A percentile compares a stretch with the other conserved stretches of the same genome.
Evolutionary conservation across 2,113 vertebrate genomes (phyloP).

Genomic region (Xiphorhynchus elegans): DNA sequence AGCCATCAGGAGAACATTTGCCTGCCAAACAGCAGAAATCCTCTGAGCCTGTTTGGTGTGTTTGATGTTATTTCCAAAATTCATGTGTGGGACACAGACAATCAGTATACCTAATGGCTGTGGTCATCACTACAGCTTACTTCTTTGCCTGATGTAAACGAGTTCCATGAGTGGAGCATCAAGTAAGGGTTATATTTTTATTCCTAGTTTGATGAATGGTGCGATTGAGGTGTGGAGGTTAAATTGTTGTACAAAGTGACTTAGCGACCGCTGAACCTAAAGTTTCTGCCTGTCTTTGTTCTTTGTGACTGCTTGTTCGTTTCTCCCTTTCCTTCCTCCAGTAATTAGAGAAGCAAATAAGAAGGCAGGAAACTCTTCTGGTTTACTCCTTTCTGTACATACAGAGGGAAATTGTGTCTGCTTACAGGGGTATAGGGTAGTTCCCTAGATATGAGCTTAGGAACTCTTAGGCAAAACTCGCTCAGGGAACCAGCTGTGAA

Average conservation of each 20-base stretch:
- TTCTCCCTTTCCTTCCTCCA: conserved; percentile 35
- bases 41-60: not conserved
- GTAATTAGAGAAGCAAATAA: conserved; percentile 24
- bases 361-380: not conserved
- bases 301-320: not conserved
- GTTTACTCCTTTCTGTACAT: not conserved
- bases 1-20: not conserved
- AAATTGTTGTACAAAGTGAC: not conserved
- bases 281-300: not conserved
- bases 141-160: not conserved
- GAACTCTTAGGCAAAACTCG: not conserved
- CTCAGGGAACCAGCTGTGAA: not conserved
- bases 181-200: not conserved
- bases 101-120: not conserved
- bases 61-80: not conserved
- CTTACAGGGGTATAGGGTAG: not conserved
- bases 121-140: not conserved
- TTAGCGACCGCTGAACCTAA: not conserved
- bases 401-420: not conserved
- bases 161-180: not conserved
- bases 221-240: not conserved
- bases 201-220: not conserved
- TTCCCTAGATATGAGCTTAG: not conserved
- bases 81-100: not conserved
- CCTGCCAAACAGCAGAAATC: not conserved